Percentiles rank a stretch among this genome's conserved stretches.
Evolutionary conservation across 2,888 invertebrate species (phyloP).

Genomic region (Conus canariensis): DNA sequence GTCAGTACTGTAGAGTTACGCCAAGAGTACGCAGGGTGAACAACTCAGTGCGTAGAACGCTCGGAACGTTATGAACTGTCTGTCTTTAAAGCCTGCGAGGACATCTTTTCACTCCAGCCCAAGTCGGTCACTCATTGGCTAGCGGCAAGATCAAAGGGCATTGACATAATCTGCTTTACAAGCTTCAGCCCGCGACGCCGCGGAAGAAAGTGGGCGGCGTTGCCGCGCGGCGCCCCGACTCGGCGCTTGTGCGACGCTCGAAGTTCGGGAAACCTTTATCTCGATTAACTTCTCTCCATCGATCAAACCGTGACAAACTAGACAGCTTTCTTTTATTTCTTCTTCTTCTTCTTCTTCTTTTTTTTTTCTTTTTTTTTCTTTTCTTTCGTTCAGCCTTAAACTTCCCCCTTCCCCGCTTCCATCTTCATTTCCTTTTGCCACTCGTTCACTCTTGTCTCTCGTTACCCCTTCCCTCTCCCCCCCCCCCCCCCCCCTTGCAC

Average conservation of each 20-base stretch:
- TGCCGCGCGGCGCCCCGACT: not conserved
- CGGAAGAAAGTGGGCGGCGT: not conserved
- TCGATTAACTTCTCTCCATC: not conserved
- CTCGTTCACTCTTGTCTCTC: not conserved
- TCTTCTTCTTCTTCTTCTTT: not conserved
- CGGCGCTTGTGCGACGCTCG: not conserved
- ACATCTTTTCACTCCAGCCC: slow-evolving; percentile 32
- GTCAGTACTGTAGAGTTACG: too few species aligned
- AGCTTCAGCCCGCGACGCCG: not conserved
- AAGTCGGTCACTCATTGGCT: slow-evolving; percentile 49
- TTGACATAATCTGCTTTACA: slow-evolving; percentile 48
- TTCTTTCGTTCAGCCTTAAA: not conserved
- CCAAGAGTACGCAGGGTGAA: too few species aligned
- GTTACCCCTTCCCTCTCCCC: not conserved
- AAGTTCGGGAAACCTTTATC: not conserved
- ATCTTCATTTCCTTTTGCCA: not conserved
- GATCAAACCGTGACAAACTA: not conserved
- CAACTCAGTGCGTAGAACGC: not conserved
- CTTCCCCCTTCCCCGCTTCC: not conserved
- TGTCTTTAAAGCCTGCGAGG: not conserved
- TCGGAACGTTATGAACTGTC: not conserved
- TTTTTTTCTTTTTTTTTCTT: too few species aligned
- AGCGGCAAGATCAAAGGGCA: slow-evolving; percentile 50
- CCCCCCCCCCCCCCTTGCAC: not conserved
- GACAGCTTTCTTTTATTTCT: not conserved